Evolutionary conservation across 2,113 vertebrate genomes (phyloP).

Genomic region (Puma concolor): DNA sequence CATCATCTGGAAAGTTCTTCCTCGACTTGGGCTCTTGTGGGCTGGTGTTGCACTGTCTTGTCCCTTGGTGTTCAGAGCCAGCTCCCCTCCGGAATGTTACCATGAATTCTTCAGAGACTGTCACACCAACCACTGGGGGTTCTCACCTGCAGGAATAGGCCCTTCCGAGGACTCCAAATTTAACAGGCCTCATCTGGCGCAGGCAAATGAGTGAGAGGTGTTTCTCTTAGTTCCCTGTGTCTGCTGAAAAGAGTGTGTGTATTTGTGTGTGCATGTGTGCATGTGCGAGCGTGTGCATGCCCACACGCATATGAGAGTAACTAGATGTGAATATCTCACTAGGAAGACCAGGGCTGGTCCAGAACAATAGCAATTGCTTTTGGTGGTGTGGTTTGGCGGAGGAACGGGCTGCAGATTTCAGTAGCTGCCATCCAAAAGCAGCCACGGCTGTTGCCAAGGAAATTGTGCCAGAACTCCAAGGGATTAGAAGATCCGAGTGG

Average conservation of each 20-base stretch:
- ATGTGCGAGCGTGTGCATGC: background rate
- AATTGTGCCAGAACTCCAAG: background rate
- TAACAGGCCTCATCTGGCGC: background rate
- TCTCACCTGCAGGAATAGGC: background rate
- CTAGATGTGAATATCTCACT: background rate
- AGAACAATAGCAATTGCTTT: background rate
- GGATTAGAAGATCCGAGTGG: background rate
- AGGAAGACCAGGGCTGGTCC: background rate
- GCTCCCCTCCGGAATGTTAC: background rate
- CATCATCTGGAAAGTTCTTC: background rate
- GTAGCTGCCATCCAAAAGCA: background rate
- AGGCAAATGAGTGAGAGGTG: background rate
- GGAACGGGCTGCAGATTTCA: background rate
- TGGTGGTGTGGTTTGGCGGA: background rate
- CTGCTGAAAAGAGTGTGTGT: background rate
- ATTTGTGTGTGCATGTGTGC: background rate
- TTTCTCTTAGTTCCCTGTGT: background rate
- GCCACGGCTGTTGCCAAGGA: background rate
- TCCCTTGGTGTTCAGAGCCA: background rate
- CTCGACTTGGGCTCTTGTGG: background rate
- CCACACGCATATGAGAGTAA: rapidly evolving
- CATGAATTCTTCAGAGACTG: background rate
- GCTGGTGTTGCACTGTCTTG: background rate
- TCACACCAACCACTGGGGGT: background rate
- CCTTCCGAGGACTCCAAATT: background rate